These are phyloP conservation scores for Arctia plantaginis DNA, from an alignment of 2,888 invertebrate genomes.

Conservation along the genomic window DNA sequence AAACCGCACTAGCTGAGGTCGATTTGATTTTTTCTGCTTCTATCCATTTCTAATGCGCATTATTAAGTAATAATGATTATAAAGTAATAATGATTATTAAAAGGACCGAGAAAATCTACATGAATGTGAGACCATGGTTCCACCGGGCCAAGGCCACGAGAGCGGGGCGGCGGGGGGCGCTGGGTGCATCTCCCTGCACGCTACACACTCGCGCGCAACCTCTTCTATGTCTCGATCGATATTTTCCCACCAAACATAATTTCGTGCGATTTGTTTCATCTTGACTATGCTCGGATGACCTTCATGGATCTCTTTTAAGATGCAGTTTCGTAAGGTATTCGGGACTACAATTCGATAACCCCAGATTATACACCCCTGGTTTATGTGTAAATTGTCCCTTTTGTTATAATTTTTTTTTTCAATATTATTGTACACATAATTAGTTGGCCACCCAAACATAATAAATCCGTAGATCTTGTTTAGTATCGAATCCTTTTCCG, in stretches of 20 bases:
- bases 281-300: conserved; percentile 40
- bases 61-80: conserved; percentile 3
- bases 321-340: conserved; percentile 13
- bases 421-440: background rate
- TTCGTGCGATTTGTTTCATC: conserved; percentile 44
- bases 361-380: conserved; percentile 28
- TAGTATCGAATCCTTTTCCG: conserved; percentile 9
- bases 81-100: conserved; percentile 19
- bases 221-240: conserved; percentile 33
- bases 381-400: background rate
- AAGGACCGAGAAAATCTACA: conserved; percentile 39
- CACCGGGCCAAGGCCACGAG: too few species aligned
- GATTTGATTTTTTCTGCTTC: too few species aligned
- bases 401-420: background rate
- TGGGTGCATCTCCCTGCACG: conserved; percentile 16
- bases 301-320: conserved; percentile 37
- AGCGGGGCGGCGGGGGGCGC: conserved; percentile 13
- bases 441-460: conserved; percentile 6
- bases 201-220: conserved; percentile 4
- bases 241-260: conserved; percentile 43
- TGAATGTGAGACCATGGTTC: conserved; percentile 22
- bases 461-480: conserved; percentile 8
- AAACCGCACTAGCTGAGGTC: too few species aligned
- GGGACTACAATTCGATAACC: conserved; percentile 39
- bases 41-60: too few species aligned